Base-by-base conservation (phyloP, 2,797 vertebrate species). In the Percopsis omiscomaycus region DNA sequence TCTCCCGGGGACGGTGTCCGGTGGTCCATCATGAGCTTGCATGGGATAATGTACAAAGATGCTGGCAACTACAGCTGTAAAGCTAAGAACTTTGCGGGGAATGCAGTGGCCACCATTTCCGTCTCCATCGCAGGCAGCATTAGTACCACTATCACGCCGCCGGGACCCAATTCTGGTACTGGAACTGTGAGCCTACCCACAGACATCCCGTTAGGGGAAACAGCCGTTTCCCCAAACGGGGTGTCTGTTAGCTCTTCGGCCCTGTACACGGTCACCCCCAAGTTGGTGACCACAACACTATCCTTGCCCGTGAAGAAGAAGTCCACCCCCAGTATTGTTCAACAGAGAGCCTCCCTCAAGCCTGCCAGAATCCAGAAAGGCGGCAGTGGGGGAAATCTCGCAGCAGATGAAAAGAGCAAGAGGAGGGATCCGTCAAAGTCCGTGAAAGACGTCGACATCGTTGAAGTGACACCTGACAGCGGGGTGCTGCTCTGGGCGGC, bases 21-120 rank as follows among this genome's bases (percentile, higher is more conserved):
- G 55, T 99, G 96, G 96, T 99, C 98, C 81, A 95, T 99, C 73
- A 92, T 99, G 79, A 98, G 96, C 78, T 73, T 99, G 83, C 91
- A 94, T 9, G 93, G 92, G 59, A 93, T 99, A 79, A 82, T 92
- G 2, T 86, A 90, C 83, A 94, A 92, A 78, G 96, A 99, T 0
- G 94, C 95, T 1, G 96, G 96, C 8, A 89, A 96, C 84, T 99
- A 97, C 86, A 94, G 88, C 30, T 99, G 98, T 81, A 96, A 93
- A 77, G 98, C 96, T 37, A 98, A 95, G 83, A 99, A 98, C 65
- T 83, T 95, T 61, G 97, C 96, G 0, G 97, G 97, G 11, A 86
- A 79, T 4, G 91, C 94, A 8, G 93, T 94, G 83, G 95, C 94
- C 45, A 90, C 89, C 56, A 95, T 99, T 69, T 94, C 91, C 0